phyloP scores from a whole-genome alignment of 1,140 invertebrate genomes.

The Acromyrmex echinatior region DNA sequence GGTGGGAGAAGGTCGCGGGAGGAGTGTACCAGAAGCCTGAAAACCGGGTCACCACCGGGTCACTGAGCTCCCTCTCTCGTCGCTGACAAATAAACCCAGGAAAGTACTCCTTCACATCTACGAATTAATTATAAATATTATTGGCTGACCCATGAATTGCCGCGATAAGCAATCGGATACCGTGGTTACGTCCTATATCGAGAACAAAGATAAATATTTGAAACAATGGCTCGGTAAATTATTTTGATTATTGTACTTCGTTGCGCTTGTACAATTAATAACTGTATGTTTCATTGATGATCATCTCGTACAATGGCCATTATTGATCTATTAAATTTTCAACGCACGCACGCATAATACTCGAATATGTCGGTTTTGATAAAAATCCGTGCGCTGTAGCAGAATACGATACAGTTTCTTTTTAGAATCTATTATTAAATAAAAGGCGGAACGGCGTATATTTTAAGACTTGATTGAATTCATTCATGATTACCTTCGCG shows the following conservation, averaged over 20 bases:
- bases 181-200: background rate
- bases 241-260: background rate
- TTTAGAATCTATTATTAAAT: background rate
- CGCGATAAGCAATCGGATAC: constrained; percentile 4
- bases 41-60: constrained; percentile 75
- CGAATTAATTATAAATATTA: constrained; percentile 78
- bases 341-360: background rate
- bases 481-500: background rate
- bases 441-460: background rate
- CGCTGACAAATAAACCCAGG: constrained; percentile 71
- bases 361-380: background rate
- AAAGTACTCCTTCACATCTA: constrained; percentile 42
- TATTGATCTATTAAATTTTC: constrained; percentile 40
- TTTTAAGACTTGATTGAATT: constrained; percentile 18
- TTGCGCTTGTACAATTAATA: constrained; percentile 5
- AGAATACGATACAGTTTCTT: background rate
- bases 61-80: constrained; percentile 74
- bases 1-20: constrained; percentile 67
- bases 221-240: background rate
- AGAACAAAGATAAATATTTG: constrained; percentile 18
- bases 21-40: constrained; percentile 63
- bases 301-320: background rate
- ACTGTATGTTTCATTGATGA: background rate
- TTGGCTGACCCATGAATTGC: background rate
- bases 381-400: background rate